Percentiles rank a stretch among this genome's conserved stretches.
Conservation (phyloP, 92 coral and sea anemone species). For the Epizoanthus rinbou region DNA sequence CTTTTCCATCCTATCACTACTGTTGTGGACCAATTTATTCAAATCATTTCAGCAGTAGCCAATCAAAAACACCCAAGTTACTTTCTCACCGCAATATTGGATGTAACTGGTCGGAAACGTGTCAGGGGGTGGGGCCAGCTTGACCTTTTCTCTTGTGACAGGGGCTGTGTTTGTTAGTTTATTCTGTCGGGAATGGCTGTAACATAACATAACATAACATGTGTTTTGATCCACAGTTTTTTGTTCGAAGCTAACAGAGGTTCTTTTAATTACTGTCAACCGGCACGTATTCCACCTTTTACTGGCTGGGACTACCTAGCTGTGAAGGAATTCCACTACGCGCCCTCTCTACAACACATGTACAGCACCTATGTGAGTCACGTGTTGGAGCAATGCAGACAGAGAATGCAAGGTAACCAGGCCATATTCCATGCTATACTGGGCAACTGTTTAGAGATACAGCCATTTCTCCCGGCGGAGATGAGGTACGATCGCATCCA, state of each 20-base stretch:
- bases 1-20: too few species aligned
- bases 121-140: too few species aligned
- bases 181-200: too few species aligned
- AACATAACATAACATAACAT: too few species aligned
- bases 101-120: too few species aligned
- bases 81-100: too few species aligned
- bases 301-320: slow-evolving; percentile 72
- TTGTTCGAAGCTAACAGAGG: background rate
- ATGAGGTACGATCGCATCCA: slow-evolving; percentile 61
- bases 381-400: slow-evolving; percentile 48
- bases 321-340: slow-evolving; percentile 43
- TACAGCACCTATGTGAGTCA: slow-evolving; percentile 62
- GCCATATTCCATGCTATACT: slow-evolving; percentile 57
- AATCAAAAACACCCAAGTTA: too few species aligned
- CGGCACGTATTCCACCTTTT: slow-evolving; percentile 52
- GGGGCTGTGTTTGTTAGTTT: too few species aligned
- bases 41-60: too few species aligned
- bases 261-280: slow-evolving; percentile 37
- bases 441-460: slow-evolving; percentile 62
- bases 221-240: too few species aligned
- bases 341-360: slow-evolving; percentile 53
- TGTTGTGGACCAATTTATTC: too few species aligned
- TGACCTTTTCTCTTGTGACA: too few species aligned
- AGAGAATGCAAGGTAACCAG: slow-evolving; percentile 42
- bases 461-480: slow-evolving; percentile 44